Evolutionary conservation across 2,113 vertebrate species (phyloP), one percentile per base, ranked within the genome.

Genomic region (Sus scrofa): DNA sequence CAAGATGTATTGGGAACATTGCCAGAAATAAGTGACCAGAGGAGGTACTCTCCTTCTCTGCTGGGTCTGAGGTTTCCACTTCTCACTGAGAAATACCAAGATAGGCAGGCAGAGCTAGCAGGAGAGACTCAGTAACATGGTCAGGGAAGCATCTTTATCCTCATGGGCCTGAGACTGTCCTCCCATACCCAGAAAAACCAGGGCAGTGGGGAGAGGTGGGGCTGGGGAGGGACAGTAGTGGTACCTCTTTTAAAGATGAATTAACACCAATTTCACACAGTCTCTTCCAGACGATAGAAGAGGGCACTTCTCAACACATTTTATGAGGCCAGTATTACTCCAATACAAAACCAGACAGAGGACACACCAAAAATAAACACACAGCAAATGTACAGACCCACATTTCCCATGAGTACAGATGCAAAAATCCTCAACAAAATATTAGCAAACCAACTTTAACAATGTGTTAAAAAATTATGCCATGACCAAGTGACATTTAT

Each of bases 401-500:
- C 50, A 67, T 52, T 79, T 81, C 4, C 85, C 52, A 67, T 32
- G 62, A 68, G 37, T 12, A 39, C 67, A 93, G 12, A 81, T 27
- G 4, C 20, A 90, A 94, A 86, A 54, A 60, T 81, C 8, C 24
- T 70, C 71, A 90, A 65, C 19, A 44, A 78, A 67, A 79, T 44
- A 65, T 54, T 85, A 54, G 54, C 27, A 86, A 63, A 81, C 30
- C 13, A 83, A 65, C 81, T 54, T 11, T 16, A 74, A 71, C 30
- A 92, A 78, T 37, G 3, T 74, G 32, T 71, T 75, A 88, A 85
- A 85, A 96, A 87, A 56, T n/a, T 56, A 37, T 58, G 75, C 44
- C 9, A 65, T 37, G 18, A 77, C 22, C 30, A 89, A 78, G 2
- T 70, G 30, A 22, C 7, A 83, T 37, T 87, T 84, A 77, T 96